Evolutionary conservation across 2,113 vertebrate species (phyloP), one percentile per base, ranked within the genome.

Genomic region (Trinectes maculatus): DNA sequence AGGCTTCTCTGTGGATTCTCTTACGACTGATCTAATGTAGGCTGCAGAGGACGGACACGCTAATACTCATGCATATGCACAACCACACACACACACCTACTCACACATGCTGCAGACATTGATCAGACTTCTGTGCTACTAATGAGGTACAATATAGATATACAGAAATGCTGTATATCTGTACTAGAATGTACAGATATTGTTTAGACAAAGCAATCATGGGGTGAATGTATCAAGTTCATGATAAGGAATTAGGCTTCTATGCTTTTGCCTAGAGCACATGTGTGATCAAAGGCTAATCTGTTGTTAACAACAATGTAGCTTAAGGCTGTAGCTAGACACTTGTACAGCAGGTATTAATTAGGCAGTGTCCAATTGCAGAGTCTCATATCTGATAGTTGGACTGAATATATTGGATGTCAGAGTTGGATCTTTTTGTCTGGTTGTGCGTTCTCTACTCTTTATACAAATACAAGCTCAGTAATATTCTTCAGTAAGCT

Each of bases 1-100:
- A 63, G 67, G 66, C 69, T 80, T 49, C 52, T 83, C 68, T 69
- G 37, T 15, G 15, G 77, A 65, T 71, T 74, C 44, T 67, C 54
- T 74, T 61, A 57, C 71, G 63, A 73, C 74, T 84, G 83, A 79
- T 74, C 61, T 87, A 77, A 87, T 86, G 69, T 66, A 79, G 75
- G 66, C 56, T 70, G 79, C 83, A 77, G 46, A 83, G 73, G 61
- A 71, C 74, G 47, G 28, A 81, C 59, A 63, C 67, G 33, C 51
- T 19, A 16, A 29, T 21, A 47, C 15, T 63, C 28, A 61, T 25
- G 40, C 39, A 83, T 63, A 66, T 61, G 34, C 52, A 28, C 19
- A 29, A 24, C 44, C 16, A 70, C 29, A 61, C 22, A 39, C 31
- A 33, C 53, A 34, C 60, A 49, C 42, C 39, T 25, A 13, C 36